Evolutionary conservation across 1,140 invertebrate species (phyloP).

Genomic region (Rhysida immarginata): DNA sequence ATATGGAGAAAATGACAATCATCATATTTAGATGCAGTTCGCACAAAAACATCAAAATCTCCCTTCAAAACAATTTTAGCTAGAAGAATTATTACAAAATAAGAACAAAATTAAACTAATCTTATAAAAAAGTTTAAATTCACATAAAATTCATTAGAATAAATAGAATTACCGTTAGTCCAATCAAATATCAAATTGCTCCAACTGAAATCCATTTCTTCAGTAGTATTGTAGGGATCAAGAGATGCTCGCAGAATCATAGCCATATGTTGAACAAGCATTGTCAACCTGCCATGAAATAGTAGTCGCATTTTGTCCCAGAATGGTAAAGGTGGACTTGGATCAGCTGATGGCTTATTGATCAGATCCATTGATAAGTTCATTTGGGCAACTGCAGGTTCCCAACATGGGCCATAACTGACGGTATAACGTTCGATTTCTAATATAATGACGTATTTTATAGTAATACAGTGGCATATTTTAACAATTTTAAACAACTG

Average conservation of each 20-base stretch:
- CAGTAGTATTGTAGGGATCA: slow-evolving; percentile 96
- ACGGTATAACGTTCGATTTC: slow-evolving; percentile 74
- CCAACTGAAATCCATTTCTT: slow-evolving; percentile 97
- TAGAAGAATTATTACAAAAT: slow-evolving; percentile 24
- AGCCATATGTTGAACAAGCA: slow-evolving; percentile 69
- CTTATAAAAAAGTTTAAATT: background rate
- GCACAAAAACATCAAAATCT: slow-evolving; percentile 69
- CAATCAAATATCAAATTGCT: slow-evolving; percentile 79
- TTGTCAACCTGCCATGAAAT: slow-evolving; percentile 79
- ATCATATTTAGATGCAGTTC: slow-evolving; percentile 96
- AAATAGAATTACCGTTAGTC: slow-evolving; percentile 61
- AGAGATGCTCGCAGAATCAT: slow-evolving; percentile 82
- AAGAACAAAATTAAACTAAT: background rate
- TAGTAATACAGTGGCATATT: too few species aligned
- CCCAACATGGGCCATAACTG: slow-evolving; percentile 97
- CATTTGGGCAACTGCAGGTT: slow-evolving; percentile 89
- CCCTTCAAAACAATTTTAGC: slow-evolving; percentile 71
- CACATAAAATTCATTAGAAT: slow-evolving; percentile 8
- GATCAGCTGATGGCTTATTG: slow-evolving; percentile 64
- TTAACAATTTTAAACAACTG: background rate
- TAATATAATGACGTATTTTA: too few species aligned
- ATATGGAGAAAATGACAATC: slow-evolving; percentile 83
- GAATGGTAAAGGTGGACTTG: slow-evolving; percentile 80
- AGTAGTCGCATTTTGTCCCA: slow-evolving; percentile 94
- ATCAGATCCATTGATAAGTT: slow-evolving; percentile 55